Conservation (phyloP, 2,888 invertebrate genomes). For the Tetheella fluctuosa region DNA sequence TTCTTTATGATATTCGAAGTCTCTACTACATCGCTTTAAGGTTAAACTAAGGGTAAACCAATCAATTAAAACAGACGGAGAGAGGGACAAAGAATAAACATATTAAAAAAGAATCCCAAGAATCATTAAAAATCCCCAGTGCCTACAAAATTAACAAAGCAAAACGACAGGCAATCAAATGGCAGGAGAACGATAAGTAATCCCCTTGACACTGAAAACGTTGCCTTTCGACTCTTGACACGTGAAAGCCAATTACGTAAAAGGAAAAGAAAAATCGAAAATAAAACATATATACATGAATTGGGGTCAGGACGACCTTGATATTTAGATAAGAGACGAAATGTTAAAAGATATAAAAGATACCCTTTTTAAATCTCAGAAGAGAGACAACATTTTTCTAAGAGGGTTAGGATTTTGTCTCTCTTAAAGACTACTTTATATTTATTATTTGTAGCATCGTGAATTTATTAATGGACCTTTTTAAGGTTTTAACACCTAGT, state of each 20-base stretch:
- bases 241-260: background rate
- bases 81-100: no score
- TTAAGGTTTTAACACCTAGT: no score
- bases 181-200: background rate
- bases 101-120: no score
- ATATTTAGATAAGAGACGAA: background rate
- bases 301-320: background rate
- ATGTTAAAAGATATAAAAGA: background rate
- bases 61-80: no score
- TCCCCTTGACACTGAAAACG: background rate
- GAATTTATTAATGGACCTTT: background rate
- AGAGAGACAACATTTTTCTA: conserved; percentile 10
- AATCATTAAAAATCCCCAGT: background rate
- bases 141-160: background rate
- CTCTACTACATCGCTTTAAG: no score
- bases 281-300: background rate
- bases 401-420: conserved; percentile 14
- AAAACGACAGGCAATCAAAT: background rate
- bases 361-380: background rate
- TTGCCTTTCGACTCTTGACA: background rate
- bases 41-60: no score
- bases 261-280: background rate
- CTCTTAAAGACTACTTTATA: conserved; percentile 13
- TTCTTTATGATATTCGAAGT: no score
- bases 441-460: conserved; percentile 10